These are phyloP conservation scores for Oxyteleia sp. DNA, from an alignment of 2,888 invertebrate genomes.

Conservation along the genomic window DNA sequence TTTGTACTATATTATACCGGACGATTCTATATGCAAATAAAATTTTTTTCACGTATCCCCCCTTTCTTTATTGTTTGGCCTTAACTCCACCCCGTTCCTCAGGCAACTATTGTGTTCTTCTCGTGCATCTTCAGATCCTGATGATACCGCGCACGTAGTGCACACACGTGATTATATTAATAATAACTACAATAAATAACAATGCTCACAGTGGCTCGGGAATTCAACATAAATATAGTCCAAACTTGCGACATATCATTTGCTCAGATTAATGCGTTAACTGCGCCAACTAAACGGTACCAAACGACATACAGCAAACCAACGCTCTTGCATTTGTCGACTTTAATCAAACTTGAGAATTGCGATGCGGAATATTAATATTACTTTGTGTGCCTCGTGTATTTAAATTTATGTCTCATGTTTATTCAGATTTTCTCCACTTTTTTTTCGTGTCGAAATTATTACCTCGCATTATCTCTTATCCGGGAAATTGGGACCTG, in stretches of 20 bases:
- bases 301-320: constrained; percentile 58
- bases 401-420: constrained; percentile 27
- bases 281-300: constrained; percentile 60
- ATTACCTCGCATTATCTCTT: no score
- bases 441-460: neutral
- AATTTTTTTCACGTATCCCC: constrained; percentile 74
- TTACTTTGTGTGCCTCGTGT: constrained; percentile 9
- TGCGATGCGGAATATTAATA: constrained; percentile 47
- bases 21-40: constrained; percentile 85
- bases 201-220: constrained; percentile 77
- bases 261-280: constrained; percentile 71
- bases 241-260: constrained; percentile 79
- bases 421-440: constrained; percentile 15
- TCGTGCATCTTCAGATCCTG: constrained; percentile 62
- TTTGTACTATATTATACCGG: constrained; percentile 80
- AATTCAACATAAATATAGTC: constrained; percentile 85
- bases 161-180: constrained; percentile 71
- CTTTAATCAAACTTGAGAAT: constrained; percentile 61
- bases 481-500: no score
- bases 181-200: constrained; percentile 74
- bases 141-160: constrained; percentile 69
- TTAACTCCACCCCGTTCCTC: constrained; percentile 85
- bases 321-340: constrained; percentile 58
- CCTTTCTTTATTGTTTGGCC: constrained; percentile 68
- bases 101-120: constrained; percentile 84